phyloP scores from a whole-genome alignment of 2,888 invertebrate genomes.

The Ganaspis brasiliensis region DNA sequence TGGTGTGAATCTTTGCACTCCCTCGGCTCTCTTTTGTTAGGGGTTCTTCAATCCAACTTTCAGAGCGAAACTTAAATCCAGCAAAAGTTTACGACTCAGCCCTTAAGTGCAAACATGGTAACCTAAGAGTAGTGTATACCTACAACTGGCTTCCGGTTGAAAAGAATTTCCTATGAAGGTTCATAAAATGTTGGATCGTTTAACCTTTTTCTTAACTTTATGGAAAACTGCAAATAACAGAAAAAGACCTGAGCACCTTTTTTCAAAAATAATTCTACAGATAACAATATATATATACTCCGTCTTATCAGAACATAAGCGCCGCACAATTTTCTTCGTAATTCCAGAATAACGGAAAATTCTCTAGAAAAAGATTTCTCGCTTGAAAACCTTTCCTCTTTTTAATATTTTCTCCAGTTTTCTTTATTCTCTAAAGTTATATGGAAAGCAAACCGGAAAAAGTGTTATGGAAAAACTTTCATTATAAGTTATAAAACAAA shows the following conservation, averaged over 20 bases:
- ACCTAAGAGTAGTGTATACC: not conserved
- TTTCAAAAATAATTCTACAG: too few species aligned
- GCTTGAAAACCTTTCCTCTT: too few species aligned
- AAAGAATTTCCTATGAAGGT: not conserved
- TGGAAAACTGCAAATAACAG: not conserved
- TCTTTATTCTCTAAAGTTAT: too few species aligned
- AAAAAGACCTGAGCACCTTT: not conserved
- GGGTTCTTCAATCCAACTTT: slow-evolving; percentile 17
- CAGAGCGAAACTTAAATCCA: slow-evolving; percentile 17
- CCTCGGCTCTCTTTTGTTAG: slow-evolving; percentile 5
- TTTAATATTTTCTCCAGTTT: too few species aligned
- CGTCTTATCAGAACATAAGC: too few species aligned
- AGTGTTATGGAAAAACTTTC: too few species aligned
- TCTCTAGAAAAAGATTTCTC: too few species aligned
- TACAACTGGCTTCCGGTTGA: not conserved
- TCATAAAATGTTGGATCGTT: slow-evolving; percentile 7
- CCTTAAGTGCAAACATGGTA: slow-evolving; percentile 6
- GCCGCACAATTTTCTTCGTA: too few species aligned
- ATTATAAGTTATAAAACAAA: too few species aligned
- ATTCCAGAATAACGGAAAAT: too few species aligned
- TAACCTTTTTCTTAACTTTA: not conserved
- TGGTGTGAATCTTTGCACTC: slow-evolving; percentile 18
- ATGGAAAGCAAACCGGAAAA: too few species aligned
- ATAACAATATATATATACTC: too few species aligned
- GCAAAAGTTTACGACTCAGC: slow-evolving; percentile 5